Evolutionary conservation across 2,888 invertebrate genomes (phyloP), one percentile per base, ranked within the genome.

Genomic region (Pristionchus arcanus): DNA sequence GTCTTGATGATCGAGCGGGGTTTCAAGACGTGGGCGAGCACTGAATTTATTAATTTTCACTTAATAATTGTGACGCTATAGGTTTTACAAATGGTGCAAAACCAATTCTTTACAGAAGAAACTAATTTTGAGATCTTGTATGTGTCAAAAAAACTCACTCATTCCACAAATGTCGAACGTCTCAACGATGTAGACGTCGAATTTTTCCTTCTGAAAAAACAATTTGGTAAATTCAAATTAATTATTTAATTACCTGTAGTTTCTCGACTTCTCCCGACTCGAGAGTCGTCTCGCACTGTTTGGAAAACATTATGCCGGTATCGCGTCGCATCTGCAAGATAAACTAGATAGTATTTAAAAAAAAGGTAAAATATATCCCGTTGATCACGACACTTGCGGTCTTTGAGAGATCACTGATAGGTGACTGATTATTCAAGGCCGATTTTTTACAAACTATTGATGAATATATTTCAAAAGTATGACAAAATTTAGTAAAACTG

Each of bases 11-110:
- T 55, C 11, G 83, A n/a, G 1, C 31, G n/a, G 15, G 83, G 53
- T 31, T 83, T 55, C 55, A 83, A 55, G 21, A 83, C 28, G 21
- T 83, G 83, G 55, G 53, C 83, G 31, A 83, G 83, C 53, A 55
- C 83, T 83, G 55, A 28, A 55, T 42, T 49, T 49, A 42, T 42
- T 42, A 42, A 5, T 42, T 42, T 42, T 5, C 42, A 42, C 9
- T 42, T 42, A 9, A 49, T 1, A 49, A 49, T 7, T 49, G 42
- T 13, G 0, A 1, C 42, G 4, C n/a, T 11, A 49, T 49, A 49
- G 13, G 42, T 9, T 49, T 49, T 13, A 49, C 42, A 49, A 49
- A 49, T 3, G 3, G 5, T 49, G 13, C 42, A 49, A 49, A 49
- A 42, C 42, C 42, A 49, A 49, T 49, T 9, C 9, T 7, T 49